phyloP scores from a whole-genome alignment of 2,888 invertebrate genomes.

The Sicus ferrugineus region DNA sequence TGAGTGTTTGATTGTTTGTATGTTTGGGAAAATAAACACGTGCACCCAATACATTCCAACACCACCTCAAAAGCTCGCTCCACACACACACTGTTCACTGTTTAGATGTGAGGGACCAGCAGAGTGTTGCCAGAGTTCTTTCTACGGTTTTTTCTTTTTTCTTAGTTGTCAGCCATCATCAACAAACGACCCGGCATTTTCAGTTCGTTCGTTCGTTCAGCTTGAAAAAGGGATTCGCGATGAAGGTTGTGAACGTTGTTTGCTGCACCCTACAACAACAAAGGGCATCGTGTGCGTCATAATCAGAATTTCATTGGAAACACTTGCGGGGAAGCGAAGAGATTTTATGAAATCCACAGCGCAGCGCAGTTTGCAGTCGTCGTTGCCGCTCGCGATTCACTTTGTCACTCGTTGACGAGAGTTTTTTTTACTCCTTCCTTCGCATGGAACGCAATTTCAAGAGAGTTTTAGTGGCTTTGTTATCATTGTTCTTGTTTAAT shows the following conservation, averaged over 20 bases:
- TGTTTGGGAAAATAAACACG: slow-evolving; percentile 34
- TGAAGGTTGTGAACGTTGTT: not conserved
- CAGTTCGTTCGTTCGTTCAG: not conserved
- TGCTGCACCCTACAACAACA: not conserved
- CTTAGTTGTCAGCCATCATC: not conserved
- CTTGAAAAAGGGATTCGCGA: slow-evolving; percentile 11
- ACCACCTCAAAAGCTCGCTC: not conserved
- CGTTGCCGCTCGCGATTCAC: not conserved
- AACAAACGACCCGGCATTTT: slow-evolving; percentile 1
- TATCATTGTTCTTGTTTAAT: slow-evolving; percentile 9
- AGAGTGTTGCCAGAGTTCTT: not conserved
- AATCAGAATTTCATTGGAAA: no score
- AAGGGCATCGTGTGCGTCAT: no score
- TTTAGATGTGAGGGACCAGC: not conserved
- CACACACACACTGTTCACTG: not conserved
- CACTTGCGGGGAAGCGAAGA: no score
- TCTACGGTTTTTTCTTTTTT: not conserved
- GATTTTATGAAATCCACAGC: no score
- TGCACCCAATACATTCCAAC: slow-evolving; percentile 11
- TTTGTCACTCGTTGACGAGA: not conserved
- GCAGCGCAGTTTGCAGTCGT: not conserved
- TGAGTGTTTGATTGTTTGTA: not conserved
- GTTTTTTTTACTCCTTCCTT: not conserved
- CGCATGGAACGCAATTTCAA: no score
- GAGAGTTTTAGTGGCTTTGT: not conserved